A percentile compares a stretch with the other conserved stretches of the same genome.
Evolutionary conservation across 1,140 invertebrate species (phyloP).

Genomic region (Tribolium madens): DNA sequence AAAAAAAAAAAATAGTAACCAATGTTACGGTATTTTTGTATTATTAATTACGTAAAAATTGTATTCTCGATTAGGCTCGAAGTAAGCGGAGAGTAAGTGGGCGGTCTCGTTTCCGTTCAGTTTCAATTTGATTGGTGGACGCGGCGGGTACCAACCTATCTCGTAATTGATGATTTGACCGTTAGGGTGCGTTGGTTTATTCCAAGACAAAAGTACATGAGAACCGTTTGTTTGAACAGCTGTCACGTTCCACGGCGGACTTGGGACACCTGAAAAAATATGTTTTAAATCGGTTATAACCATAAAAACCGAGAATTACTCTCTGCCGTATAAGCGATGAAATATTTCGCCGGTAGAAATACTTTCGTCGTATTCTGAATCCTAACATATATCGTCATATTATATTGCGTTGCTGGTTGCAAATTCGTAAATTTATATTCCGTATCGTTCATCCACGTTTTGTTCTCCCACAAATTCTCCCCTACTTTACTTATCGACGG

Average conservation of each 20-base stretch:
- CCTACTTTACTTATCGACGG: conserved; percentile 69
- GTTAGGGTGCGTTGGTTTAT: conserved; percentile 72
- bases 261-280: conserved; percentile 67
- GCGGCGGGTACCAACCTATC: conserved; percentile 67
- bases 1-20: conserved; percentile 26
- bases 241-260: conserved; percentile 74
- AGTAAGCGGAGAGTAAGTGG: conserved; percentile 70
- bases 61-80: conserved; percentile 74
- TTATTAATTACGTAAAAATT: conserved; percentile 79
- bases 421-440: conserved; percentile 74
- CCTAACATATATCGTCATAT: conserved; percentile 81
- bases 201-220: conserved; percentile 77
- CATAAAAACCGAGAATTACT: conserved; percentile 63
- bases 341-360: conserved; percentile 74
- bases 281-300: no score
- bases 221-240: conserved; percentile 74
- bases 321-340: conserved; percentile 73
- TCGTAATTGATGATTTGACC: conserved; percentile 76
- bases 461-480: conserved; percentile 70
- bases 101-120: conserved; percentile 66
- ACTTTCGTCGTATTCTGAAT: conserved; percentile 66
- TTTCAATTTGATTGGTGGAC: conserved; percentile 56
- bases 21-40: neutral
- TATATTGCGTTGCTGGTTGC: conserved; percentile 79
- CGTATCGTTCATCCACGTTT: conserved; percentile 69